Evolutionary conservation across 2,113 vertebrate species (phyloP).

Genomic region (Macrotus californicus): DNA sequence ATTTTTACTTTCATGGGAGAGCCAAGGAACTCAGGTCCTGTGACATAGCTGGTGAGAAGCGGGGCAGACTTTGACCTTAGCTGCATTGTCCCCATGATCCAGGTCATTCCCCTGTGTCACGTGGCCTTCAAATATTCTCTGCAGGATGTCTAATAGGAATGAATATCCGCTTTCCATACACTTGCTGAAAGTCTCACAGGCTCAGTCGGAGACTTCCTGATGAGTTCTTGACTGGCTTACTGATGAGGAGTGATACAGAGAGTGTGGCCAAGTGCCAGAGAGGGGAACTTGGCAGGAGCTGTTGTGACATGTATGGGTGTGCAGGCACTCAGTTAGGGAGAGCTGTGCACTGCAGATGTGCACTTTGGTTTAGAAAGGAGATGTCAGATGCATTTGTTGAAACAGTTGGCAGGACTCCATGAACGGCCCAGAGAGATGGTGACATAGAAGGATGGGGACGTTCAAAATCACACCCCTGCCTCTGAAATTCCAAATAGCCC

Average conservation of each 20-base stretch:
- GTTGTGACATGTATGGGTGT: rapidly evolving
- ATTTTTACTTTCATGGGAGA: background rate
- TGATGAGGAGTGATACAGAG: background rate
- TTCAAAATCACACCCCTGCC: background rate
- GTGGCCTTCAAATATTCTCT: background rate
- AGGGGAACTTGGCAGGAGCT: too few species aligned
- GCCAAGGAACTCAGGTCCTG: background rate
- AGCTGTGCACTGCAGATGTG: too few species aligned
- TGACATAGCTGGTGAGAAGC: background rate
- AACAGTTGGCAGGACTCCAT: background rate
- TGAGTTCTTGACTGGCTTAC: background rate
- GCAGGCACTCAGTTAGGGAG: background rate
- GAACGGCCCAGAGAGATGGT: rapidly evolving
- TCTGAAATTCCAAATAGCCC: background rate
- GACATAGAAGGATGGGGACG: background rate
- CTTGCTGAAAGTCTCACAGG: background rate
- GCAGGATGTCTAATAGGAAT: rapidly evolving
- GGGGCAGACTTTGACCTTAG: background rate
- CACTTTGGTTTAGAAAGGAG: background rate
- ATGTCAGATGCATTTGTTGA: background rate
- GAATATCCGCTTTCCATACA: background rate
- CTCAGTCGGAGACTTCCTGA: background rate
- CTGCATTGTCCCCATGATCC: background rate
- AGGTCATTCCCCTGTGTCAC: background rate
- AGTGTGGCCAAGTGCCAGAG: background rate